phyloP scores from a whole-genome alignment of 1,140 invertebrate species.

The Bilobella aurantiaca region DNA sequence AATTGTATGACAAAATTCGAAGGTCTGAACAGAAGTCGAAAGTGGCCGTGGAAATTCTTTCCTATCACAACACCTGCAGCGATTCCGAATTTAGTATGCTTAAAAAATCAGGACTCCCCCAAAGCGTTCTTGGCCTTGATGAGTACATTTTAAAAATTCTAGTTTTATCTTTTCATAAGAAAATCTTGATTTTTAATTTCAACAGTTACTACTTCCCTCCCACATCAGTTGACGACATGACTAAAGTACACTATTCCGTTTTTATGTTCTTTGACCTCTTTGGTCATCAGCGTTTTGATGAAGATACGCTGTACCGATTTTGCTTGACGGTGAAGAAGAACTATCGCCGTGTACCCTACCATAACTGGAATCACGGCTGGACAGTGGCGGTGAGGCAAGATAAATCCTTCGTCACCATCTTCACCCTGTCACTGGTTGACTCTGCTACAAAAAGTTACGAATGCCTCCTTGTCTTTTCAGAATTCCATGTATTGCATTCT shows the following conservation, averaged over 20 bases:
- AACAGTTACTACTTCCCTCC: constrained; percentile 61
- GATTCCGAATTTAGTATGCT: constrained; percentile 56
- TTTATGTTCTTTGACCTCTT: constrained; percentile 71
- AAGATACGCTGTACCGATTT: constrained; percentile 55
- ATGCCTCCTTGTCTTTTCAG: too few relatives aligned
- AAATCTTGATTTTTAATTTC: constrained; percentile 16
- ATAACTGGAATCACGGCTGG: constrained; percentile 79
- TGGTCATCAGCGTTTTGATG: constrained; percentile 49
- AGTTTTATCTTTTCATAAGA: neutral
- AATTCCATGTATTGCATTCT: constrained; percentile 70
- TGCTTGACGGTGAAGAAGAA: constrained; percentile 71
- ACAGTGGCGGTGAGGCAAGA: too few relatives aligned
- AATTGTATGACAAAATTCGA: constrained; percentile 71
- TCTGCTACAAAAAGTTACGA: too few relatives aligned
- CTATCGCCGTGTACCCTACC: constrained; percentile 68
- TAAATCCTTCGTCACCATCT: too few relatives aligned
- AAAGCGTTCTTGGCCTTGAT: constrained; percentile 41
- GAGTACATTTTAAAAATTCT: constrained; percentile 36
- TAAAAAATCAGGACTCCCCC: constrained; percentile 40
- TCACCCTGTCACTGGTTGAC: too few relatives aligned
- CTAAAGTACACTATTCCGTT: constrained; percentile 57
- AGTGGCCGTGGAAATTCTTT: constrained; percentile 62
- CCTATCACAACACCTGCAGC: constrained; percentile 68
- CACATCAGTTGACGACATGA: constrained; percentile 52
- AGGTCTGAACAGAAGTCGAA: constrained; percentile 71